Evolutionary conservation across 1,140 invertebrate species (phyloP).

Genomic region (Apis florea): DNA sequence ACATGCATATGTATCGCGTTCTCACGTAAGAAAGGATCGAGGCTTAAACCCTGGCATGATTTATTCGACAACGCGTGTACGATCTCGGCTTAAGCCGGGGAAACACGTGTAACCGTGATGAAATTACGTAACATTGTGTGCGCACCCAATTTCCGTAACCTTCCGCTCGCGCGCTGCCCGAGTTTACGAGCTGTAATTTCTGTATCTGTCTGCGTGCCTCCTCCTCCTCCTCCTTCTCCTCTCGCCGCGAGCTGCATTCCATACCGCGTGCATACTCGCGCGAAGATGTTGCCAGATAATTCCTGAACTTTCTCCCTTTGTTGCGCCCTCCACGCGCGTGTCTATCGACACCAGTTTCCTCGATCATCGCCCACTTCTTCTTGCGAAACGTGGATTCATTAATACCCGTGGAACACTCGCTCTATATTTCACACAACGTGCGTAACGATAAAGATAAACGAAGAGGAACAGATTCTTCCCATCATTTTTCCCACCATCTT

Average conservation of each 20-base stretch:
- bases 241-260: too few relatives aligned
- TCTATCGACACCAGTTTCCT: conserved; percentile 35
- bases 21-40: conserved; percentile 14
- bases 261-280: background rate
- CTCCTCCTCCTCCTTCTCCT: too few relatives aligned
- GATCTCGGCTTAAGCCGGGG: conserved; percentile 38
- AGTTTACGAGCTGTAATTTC: conserved; percentile 57
- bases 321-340: conserved; percentile 16
- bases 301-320: conserved; percentile 48
- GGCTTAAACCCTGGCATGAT: conserved; percentile 34
- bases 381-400: conserved; percentile 38
- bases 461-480: background rate
- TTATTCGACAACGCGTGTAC: conserved; percentile 47
- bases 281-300: conserved; percentile 36
- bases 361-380: conserved; percentile 34
- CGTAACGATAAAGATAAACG: background rate
- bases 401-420: conserved; percentile 19
- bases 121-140: conserved; percentile 52
- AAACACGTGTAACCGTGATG: conserved; percentile 53
- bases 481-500: background rate
- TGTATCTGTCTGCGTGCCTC: conserved; percentile 41
- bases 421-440: background rate
- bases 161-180: conserved; percentile 37
- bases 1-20: background rate
- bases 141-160: conserved; percentile 56